Percentiles rank a stretch among this genome's conserved stretches.
Conservation (phyloP, 2,888 invertebrate species). For the Seira sanloemensis region DNA sequence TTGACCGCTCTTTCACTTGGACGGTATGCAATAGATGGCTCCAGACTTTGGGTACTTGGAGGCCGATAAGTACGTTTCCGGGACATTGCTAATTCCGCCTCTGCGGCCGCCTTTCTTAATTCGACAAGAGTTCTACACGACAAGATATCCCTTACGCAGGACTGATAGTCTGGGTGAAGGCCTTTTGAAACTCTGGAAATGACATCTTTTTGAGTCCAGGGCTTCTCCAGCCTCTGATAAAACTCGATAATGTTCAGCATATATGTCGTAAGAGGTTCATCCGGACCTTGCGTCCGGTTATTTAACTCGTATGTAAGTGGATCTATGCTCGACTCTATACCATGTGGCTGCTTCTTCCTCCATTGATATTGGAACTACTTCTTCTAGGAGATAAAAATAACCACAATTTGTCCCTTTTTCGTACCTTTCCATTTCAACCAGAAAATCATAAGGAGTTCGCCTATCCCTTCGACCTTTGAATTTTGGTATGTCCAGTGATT, state of each 20-base stretch:
- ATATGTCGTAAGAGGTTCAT: conserved; percentile 23
- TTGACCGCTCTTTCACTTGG: not conserved
- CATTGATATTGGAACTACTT: conserved; percentile 17
- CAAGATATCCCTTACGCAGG: conserved; percentile 15
- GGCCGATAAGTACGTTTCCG: conserved; percentile 2
- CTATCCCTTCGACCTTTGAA: not conserved
- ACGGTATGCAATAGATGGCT: conserved; percentile 12
- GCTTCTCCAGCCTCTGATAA: conserved; percentile 15
- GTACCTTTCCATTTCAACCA: conserved; percentile 26
- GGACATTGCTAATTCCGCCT: conserved; percentile 12
- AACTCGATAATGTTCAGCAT: conserved; percentile 21
- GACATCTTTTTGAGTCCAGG: conserved; percentile 2
- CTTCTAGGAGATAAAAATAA: not conserved
- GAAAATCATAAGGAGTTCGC: conserved; percentile 19
- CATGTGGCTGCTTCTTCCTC: conserved; percentile 28
- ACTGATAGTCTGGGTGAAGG: conserved; percentile 25
- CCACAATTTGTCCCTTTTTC: conserved; percentile 9
- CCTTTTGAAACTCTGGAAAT: not conserved
- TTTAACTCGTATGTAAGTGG: conserved; percentile 2
- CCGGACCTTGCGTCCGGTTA: conserved; percentile 9
- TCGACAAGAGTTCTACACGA: not conserved
- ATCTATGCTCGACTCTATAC: conserved; percentile 12
- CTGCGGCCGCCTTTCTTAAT: conserved; percentile 16
- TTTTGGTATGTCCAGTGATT: conserved; percentile 18
- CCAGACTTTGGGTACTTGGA: not conserved